Evolutionary conservation across 1,140 invertebrate species (phyloP), one percentile per base, ranked within the genome.

Genomic region (Nylanderia fulva): DNA sequence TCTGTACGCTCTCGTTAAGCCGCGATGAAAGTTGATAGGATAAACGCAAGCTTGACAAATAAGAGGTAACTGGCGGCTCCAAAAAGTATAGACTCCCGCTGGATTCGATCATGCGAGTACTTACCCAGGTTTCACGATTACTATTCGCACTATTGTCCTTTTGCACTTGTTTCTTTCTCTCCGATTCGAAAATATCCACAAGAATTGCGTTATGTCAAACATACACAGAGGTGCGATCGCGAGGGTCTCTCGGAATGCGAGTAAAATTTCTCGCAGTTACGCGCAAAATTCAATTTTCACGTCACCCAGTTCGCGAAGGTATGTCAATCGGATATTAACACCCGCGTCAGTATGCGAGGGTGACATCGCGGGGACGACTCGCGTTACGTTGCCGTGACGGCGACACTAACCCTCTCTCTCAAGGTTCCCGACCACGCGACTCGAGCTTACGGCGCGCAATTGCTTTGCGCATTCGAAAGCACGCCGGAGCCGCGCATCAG

Each of bases 401-500:
- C 85, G 88, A 90, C 88, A 90, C 88, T 90, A 90, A 90, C 88
- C 5, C 45, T 1, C 39, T 45, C 42, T 89, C 80, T 85, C 76
- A 61, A 89, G 72, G 42, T 68, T 72, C 75, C 76, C 85, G 82
- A 83, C 85, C 88, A 90, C 88, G 88, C 88, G 88, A 85, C 88
- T 87, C 69, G 36, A 60, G 63, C 63, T 85, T 63, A 54, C 88
- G 15, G 13, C 63, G 88, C 88, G 88, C 88, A 90, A 80, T 87
- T 80, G 82, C 56, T 63, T 87, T 48, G 88, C 88, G 88, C 88
- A 90, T 86, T 85, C 15, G 69, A 76, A 77, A 61, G 68, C 69
- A 82, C 63, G 39, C 42, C 39, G 76, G 74, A 74, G 58, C 36
- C 48, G 76, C 33, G 75, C 36, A 52, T 18, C 75, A 29, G 18